Percentiles rank a stretch among this genome's conserved stretches.
Evolutionary conservation across 2,888 invertebrate genomes (phyloP).

Genomic region (Anorthoa munda): DNA sequence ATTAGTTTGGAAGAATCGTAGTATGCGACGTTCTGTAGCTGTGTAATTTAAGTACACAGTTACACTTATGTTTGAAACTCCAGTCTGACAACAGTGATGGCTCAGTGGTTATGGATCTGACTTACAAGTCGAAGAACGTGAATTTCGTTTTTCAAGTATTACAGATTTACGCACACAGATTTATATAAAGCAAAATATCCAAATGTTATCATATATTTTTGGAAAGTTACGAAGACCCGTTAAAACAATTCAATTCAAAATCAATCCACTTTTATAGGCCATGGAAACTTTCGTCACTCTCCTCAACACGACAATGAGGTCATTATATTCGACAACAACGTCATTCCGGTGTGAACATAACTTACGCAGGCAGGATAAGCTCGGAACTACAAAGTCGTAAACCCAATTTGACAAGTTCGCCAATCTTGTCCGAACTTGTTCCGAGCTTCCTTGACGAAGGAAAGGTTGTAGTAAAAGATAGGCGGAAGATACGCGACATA

Average conservation of each 20-base stretch:
- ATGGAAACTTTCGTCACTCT: slow-evolving; percentile 1
- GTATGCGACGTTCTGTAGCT: too few relatives aligned
- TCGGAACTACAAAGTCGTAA: slow-evolving; percentile 57
- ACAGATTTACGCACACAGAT: too few relatives aligned
- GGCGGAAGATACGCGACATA: slow-evolving; percentile 4
- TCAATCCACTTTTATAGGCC: background rate
- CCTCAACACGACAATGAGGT: slow-evolving; percentile 20
- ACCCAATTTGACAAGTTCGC: slow-evolving; percentile 69
- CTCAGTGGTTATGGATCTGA: too few relatives aligned
- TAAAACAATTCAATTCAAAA: background rate
- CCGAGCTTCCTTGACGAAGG: slow-evolving; percentile 18
- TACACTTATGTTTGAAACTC: too few relatives aligned
- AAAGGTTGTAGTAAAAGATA: slow-evolving; percentile 22
- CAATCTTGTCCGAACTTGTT: slow-evolving; percentile 68
- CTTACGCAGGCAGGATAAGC: slow-evolving; percentile 42
- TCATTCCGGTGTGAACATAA: slow-evolving; percentile 49
- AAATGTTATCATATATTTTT: background rate
- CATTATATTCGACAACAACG: slow-evolving; percentile 37
- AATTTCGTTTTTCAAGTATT: background rate
- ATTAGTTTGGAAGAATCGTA: too few relatives aligned
- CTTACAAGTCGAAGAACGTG: too few relatives aligned
- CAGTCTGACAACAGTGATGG: too few relatives aligned
- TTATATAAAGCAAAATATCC: too few relatives aligned
- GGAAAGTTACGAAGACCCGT: background rate
- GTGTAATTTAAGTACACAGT: too few relatives aligned